Conservation (phyloP, 2,113 vertebrate genomes). For the Corvus hawaiiensis region DNA sequence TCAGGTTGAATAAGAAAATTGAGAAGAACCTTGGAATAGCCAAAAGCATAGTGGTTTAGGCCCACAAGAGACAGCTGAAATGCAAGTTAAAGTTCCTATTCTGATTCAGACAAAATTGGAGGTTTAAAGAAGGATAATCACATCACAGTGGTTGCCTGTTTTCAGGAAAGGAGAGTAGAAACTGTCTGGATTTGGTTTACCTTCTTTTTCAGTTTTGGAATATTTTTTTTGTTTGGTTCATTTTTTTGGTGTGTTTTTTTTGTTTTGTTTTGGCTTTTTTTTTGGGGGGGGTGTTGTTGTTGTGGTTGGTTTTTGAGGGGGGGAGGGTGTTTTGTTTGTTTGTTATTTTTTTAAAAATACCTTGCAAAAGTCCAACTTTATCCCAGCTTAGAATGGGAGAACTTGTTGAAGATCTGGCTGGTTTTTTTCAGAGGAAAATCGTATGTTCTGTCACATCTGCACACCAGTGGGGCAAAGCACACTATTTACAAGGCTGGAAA, state of each 20-base stretch:
- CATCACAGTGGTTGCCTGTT: neutral
- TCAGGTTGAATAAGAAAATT: neutral
- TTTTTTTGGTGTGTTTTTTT: neutral
- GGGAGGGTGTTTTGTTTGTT: neutral
- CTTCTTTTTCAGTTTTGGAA: neutral
- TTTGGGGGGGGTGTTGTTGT: too few species aligned
- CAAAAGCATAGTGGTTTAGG: neutral
- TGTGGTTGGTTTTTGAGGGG: neutral
- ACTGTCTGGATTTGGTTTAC: neutral
- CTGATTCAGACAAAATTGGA: neutral
- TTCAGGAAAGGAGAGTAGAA: neutral
- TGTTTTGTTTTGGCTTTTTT: neutral
- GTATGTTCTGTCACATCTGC: neutral
- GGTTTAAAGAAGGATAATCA: slow-evolving; percentile 16
- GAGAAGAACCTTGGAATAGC: neutral
- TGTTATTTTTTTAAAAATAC: neutral
- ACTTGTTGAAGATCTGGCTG: neutral
- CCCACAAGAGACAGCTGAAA: neutral
- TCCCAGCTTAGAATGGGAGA: neutral
- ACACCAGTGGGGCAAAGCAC: neutral
- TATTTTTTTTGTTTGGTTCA: neutral
- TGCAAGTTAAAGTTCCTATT: neutral
- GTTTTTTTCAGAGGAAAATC: neutral
- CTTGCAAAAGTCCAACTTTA: neutral
- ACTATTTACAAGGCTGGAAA: neutral